Evolutionary conservation across 1,140 invertebrate genomes (phyloP).

Genomic region (Drosophila simulans): DNA sequence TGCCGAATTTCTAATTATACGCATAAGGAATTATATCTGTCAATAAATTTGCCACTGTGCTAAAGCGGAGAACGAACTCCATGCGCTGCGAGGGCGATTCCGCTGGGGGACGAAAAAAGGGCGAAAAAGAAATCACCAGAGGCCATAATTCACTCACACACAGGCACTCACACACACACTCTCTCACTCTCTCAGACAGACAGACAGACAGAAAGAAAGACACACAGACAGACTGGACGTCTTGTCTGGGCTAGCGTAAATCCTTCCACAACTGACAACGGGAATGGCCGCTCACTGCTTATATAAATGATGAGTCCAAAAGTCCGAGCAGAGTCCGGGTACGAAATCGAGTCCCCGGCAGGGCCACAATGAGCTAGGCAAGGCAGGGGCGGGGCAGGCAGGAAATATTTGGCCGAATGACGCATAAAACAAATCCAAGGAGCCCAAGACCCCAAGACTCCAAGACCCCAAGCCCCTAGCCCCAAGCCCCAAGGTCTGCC

Average conservation of each 20-base stretch:
- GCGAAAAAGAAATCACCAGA: constrained; percentile 75
- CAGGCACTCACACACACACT: constrained; percentile 35
- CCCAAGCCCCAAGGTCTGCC: constrained; percentile 19
- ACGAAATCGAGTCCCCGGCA: constrained; percentile 14
- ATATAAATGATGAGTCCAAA: constrained; percentile 79
- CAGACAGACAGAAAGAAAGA: constrained; percentile 17
- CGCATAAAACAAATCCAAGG: constrained; percentile 77
- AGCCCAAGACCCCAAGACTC: constrained; percentile 6
- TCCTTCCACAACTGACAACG: constrained; percentile 78
- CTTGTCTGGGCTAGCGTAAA: constrained; percentile 64
- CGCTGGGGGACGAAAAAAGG: constrained; percentile 45
- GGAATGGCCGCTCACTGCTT: constrained; percentile 76
- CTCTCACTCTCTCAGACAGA: background rate
- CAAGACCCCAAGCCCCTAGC: constrained; percentile 40
- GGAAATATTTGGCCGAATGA: constrained; percentile 77
- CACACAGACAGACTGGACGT: constrained; percentile 30
- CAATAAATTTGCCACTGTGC: constrained; percentile 83
- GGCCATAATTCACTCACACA: constrained; percentile 79
- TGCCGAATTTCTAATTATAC: constrained; percentile 84
- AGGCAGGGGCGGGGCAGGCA: constrained; percentile 50
- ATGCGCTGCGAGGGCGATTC: constrained; percentile 16
- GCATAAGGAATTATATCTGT: constrained; percentile 83
- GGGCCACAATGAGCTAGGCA: constrained; percentile 73
- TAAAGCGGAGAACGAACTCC: background rate
- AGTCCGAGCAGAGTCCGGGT: constrained; percentile 33